A percentile compares a stretch with the other conserved stretches of the same genome.
phyloP scores from a whole-genome alignment of 92 coral and sea anemone species.

The Siderastrea radians region DNA sequence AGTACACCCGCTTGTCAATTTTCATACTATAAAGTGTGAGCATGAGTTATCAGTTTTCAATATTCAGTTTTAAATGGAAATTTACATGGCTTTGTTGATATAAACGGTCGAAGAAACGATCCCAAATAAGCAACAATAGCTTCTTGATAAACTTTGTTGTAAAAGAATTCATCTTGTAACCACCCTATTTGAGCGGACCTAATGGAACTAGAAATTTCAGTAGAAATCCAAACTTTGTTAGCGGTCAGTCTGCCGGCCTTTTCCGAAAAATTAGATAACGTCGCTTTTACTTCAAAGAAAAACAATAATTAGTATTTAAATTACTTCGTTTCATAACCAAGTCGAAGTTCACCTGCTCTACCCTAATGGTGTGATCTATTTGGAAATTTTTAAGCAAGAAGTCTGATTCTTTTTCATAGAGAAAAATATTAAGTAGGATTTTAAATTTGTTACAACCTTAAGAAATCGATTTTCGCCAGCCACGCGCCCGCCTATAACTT shows the following conservation, averaged over 20 bases:
- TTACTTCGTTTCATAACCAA: not conserved
- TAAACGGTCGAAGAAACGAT: not conserved
- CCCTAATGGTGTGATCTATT: not conserved
- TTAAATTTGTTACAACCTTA: not conserved
- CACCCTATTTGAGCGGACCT: not conserved
- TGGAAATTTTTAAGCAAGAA: not conserved
- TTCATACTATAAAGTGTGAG: not conserved
- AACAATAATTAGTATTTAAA: not conserved
- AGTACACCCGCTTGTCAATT: not conserved
- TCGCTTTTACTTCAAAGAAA: not conserved
- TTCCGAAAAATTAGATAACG: not conserved
- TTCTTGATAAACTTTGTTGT: too few relatives aligned
- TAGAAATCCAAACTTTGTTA: not conserved
- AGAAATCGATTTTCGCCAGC: not conserved
- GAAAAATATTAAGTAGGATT: not conserved
- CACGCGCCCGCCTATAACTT: too few relatives aligned
- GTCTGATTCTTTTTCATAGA: not conserved
- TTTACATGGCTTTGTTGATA: not conserved
- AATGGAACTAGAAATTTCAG: not conserved
- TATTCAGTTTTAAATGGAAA: not conserved
- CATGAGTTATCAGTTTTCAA: not conserved
- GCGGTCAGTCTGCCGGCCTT: not conserved
- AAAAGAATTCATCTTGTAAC: not conserved
- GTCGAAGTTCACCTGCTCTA: slow-evolving; percentile 9
- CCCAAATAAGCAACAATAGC: not conserved